These are phyloP conservation scores for Proctacanthus coquilletti DNA, from an alignment of 1,140 invertebrate species.

Conservation along the genomic window DNA sequence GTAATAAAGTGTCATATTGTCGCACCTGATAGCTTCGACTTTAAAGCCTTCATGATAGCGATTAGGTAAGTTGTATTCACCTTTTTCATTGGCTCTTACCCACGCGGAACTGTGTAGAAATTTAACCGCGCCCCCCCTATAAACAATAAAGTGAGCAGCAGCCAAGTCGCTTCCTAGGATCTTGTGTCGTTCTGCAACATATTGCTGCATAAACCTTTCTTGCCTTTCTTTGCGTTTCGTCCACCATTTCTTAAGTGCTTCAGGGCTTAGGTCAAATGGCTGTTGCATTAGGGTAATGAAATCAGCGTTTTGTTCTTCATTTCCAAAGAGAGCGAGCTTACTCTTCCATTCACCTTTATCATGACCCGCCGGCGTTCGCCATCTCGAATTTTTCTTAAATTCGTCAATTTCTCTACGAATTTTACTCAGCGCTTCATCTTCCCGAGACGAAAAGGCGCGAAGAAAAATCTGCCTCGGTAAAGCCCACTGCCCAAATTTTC, in stretches of 20 bases:
- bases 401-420: constrained; percentile 18
- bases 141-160: constrained; percentile 53
- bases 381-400: constrained; percentile 28
- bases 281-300: constrained; percentile 31
- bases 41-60: constrained; percentile 35
- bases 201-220: constrained; percentile 29
- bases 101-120: constrained; percentile 38
- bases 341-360: constrained; percentile 29
- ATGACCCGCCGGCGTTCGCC: constrained; percentile 30
- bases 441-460: no score
- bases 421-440: no score
- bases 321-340: constrained; percentile 30
- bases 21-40: constrained; percentile 53
- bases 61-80: constrained; percentile 37
- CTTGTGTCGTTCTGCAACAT: constrained; percentile 31
- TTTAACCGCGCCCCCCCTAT: constrained; percentile 48
- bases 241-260: constrained; percentile 31
- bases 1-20: constrained; percentile 42
- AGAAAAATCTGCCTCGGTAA: no score
- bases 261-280: constrained; percentile 31
- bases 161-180: constrained; percentile 52
- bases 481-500: no score
- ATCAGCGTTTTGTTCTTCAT: constrained; percentile 26
- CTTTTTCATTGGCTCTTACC: constrained; percentile 33
- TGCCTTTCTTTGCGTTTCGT: constrained; percentile 18